phyloP scores from a whole-genome alignment of 2,113 vertebrate genomes.

The Scartelaos histophorus region DNA sequence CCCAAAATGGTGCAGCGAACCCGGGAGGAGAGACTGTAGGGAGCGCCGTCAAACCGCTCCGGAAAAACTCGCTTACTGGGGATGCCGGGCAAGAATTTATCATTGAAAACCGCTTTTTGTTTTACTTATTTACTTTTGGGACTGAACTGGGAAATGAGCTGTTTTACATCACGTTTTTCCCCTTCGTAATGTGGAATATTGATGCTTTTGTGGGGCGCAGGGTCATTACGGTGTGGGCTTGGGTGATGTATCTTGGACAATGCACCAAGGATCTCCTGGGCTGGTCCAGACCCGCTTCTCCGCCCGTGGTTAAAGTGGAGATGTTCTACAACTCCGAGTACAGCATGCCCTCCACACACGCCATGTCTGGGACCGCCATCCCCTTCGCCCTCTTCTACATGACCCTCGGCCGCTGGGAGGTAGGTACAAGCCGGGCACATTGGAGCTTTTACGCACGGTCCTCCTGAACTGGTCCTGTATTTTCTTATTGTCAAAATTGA shows the following conservation, averaged over 20 bases:
- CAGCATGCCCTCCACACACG: slow-evolving; percentile 98
- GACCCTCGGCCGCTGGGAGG: slow-evolving; percentile 92
- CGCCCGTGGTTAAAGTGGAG: slow-evolving; percentile 94
- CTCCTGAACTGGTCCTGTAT: not conserved
- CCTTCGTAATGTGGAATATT: slow-evolving; percentile 92
- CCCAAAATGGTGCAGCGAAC: not conserved
- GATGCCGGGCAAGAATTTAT: slow-evolving; percentile 83
- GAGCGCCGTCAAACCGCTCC: slow-evolving; percentile 70
- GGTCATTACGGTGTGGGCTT: slow-evolving; percentile 91
- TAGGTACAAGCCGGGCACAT: slow-evolving; percentile 50
- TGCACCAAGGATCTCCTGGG: slow-evolving; percentile 95
- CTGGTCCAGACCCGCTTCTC: slow-evolving; percentile 90
- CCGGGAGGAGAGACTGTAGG: not conserved
- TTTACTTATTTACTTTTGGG: slow-evolving; percentile 89
- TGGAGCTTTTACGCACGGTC: not conserved
- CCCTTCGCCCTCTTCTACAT: slow-evolving; percentile 87
- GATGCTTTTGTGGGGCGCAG: slow-evolving; percentile 86
- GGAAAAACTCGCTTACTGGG: slow-evolving; percentile 90
- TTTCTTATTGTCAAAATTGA: not conserved
- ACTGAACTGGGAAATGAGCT: slow-evolving; percentile 96
- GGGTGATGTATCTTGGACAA: slow-evolving; percentile 98
- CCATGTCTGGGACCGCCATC: slow-evolving; percentile 97
- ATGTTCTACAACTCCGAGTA: slow-evolving; percentile 98
- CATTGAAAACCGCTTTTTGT: slow-evolving; percentile 83
- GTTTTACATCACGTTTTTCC: slow-evolving; percentile 94